Percentiles rank a stretch among this genome's conserved stretches.
Evolutionary conservation across 2,113 vertebrate species (phyloP).

Genomic region (Atlantisia rogersi): DNA sequence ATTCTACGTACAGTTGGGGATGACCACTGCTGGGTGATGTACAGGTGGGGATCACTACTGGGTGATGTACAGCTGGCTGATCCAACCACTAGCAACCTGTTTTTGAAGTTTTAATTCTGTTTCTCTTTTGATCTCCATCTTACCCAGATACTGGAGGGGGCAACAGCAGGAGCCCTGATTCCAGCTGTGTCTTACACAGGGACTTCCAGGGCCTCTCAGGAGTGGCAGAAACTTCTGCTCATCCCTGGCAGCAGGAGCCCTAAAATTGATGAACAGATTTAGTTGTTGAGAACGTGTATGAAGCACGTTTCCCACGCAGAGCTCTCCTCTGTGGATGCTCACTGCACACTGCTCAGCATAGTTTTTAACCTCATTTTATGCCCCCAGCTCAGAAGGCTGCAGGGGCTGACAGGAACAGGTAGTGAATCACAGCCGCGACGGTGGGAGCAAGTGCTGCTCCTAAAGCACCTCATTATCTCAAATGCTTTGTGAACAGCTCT

Average conservation of each 20-base stretch:
- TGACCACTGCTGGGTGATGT: fast-evolving
- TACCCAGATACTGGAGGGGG: too few species aligned
- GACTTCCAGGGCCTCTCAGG: not conserved
- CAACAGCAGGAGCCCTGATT: too few species aligned
- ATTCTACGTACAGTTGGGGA: too few species aligned
- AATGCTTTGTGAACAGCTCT: not conserved
- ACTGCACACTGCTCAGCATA: not conserved
- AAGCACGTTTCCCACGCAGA: not conserved
- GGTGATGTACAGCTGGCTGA: fast-evolving
- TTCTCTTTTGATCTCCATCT: too few species aligned
- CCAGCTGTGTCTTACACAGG: too few species aligned
- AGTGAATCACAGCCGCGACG: not conserved
- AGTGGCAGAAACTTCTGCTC: not conserved
- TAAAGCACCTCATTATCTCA: slow-evolving; percentile 20
- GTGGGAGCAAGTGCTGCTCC: not conserved
- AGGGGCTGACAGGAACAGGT: not conserved
- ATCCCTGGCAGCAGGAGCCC: not conserved
- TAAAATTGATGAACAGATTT: not conserved
- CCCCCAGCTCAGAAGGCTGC: not conserved
- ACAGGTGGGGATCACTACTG: too few species aligned
- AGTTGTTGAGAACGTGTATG: not conserved
- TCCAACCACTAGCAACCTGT: fast-evolving
- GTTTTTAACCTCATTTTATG: not conserved
- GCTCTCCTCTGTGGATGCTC: not conserved
- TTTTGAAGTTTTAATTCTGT: not conserved